phyloP scores from a whole-genome alignment of 2,888 invertebrate species.

The Drosophila suboccidentalis region DNA sequence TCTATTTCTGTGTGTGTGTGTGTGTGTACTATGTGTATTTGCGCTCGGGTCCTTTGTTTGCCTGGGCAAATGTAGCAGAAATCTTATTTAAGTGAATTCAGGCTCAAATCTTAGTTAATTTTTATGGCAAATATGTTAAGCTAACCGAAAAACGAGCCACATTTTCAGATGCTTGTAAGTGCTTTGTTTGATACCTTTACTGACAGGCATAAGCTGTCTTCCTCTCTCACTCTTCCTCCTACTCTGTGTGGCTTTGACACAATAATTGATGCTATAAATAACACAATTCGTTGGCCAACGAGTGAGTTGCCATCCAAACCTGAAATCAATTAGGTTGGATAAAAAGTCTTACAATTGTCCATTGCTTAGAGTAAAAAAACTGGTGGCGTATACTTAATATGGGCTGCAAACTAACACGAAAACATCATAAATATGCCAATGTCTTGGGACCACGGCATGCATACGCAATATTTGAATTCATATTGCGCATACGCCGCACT shows the following conservation, averaged over 20 bases:
- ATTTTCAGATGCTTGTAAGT: conserved; percentile 26
- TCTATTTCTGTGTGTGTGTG: conserved; percentile 12
- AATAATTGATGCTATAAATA: conserved; percentile 55
- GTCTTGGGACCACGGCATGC: conserved; percentile 20
- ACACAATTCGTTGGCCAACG: conserved; percentile 31
- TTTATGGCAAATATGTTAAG: conserved; percentile 72
- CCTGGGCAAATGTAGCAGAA: conserved; percentile 66
- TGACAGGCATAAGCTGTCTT: conserved; percentile 43
- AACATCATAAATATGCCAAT: conserved; percentile 33
- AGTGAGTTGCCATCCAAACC: conserved; percentile 8
- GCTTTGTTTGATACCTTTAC: conserved; percentile 29
- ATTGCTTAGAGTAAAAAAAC: background rate
- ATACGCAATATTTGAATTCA: conserved; percentile 44
- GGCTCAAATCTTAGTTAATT: conserved; percentile 80
- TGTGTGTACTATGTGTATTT: conserved; percentile 29
- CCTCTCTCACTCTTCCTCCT: background rate
- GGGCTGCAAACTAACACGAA: conserved; percentile 2
- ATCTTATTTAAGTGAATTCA: conserved; percentile 78
- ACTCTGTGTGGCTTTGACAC: conserved; percentile 33
- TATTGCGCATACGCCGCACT: conserved; percentile 50
- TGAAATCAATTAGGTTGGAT: background rate
- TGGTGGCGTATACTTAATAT: conserved; percentile 13
- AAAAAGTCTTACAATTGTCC: conserved; percentile 2
- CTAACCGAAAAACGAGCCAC: conserved; percentile 22
- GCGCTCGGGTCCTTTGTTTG: conserved; percentile 51